Evolutionary conservation across 2,888 invertebrate genomes (phyloP).

Genomic region (Ligdia adustata): DNA sequence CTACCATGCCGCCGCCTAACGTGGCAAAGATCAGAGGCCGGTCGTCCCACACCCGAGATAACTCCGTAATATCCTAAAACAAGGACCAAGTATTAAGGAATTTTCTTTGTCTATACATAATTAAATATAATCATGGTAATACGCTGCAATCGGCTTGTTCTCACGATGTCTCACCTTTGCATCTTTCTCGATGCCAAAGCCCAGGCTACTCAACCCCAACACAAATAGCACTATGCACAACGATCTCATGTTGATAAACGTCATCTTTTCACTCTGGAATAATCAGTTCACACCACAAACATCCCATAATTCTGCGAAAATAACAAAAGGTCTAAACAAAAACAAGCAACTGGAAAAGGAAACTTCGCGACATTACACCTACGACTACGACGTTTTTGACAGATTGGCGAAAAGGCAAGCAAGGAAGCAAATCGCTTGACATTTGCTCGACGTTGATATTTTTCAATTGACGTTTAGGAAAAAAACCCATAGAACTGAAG

Average conservation of each 20-base stretch:
- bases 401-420: neutral
- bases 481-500: too few relatives aligned
- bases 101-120: neutral
- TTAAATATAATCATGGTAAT: constrained; percentile 26
- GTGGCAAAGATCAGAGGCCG: constrained; percentile 94
- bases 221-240: constrained; percentile 59
- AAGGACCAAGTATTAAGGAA: constrained; percentile 30
- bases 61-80: constrained; percentile 84
- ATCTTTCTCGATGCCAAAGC: constrained; percentile 59
- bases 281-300: constrained; percentile 33
- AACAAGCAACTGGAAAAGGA: constrained; percentile 9
- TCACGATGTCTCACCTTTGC: constrained; percentile 63
- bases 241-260: constrained; percentile 55
- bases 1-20: constrained; percentile 95
- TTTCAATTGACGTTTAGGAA: too few relatives aligned
- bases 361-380: neutral
- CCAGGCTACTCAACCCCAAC: constrained; percentile 59
- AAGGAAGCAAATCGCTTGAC: too few relatives aligned
- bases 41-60: constrained; percentile 87
- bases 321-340: constrained; percentile 16
- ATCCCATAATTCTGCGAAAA: constrained; percentile 23
- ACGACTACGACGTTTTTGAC: neutral
- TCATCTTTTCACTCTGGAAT: constrained; percentile 22
- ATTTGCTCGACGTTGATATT: too few relatives aligned
- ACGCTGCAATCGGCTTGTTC: constrained; percentile 46